Evolutionary conservation across 2,888 invertebrate species (phyloP).

Genomic region (Microplitis deprimator): DNA sequence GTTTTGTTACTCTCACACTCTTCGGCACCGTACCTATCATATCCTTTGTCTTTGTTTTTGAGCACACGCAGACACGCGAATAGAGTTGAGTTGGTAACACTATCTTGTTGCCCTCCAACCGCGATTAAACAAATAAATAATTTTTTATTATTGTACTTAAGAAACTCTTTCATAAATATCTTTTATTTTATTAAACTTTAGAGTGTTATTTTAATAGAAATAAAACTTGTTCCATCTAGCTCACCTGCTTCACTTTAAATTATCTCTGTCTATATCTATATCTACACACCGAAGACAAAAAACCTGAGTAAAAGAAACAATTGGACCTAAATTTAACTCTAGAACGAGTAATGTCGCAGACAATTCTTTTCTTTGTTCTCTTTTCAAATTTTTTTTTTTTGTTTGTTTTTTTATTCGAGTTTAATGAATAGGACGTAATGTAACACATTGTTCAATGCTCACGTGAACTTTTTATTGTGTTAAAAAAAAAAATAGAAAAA

Average conservation of each 20-base stretch:
- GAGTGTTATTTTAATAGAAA: neutral
- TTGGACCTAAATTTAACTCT: constrained; percentile 46
- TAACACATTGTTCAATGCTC: constrained; percentile 44
- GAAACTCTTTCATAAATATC: constrained; percentile 7
- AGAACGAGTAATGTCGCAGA: constrained; percentile 21
- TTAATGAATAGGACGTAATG: constrained; percentile 44
- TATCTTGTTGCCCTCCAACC: neutral
- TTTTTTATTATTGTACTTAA: neutral
- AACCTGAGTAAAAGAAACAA: constrained; percentile 55
- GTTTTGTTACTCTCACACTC: constrained; percentile 24
- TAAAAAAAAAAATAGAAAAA: neutral
- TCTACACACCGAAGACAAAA: constrained; percentile 35
- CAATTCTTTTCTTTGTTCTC: constrained; percentile 28
- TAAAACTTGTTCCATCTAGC: too few relatives aligned
- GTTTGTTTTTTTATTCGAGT: constrained; percentile 29
- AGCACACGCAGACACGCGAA: constrained; percentile 27
- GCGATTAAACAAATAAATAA: constrained; percentile 11
- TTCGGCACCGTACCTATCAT: constrained; percentile 32
- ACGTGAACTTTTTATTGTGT: constrained; percentile 38
- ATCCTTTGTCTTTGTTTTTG: constrained; percentile 18
- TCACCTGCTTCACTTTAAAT: too few relatives aligned
- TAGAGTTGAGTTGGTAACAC: constrained; percentile 3
- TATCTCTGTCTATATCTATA: constrained; percentile 1
- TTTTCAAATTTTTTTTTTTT: constrained; percentile 18
- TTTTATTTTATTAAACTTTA: constrained; percentile 35